phyloP scores from a whole-genome alignment of 2,888 invertebrate genomes.

The Elgonia sp. region DNA sequence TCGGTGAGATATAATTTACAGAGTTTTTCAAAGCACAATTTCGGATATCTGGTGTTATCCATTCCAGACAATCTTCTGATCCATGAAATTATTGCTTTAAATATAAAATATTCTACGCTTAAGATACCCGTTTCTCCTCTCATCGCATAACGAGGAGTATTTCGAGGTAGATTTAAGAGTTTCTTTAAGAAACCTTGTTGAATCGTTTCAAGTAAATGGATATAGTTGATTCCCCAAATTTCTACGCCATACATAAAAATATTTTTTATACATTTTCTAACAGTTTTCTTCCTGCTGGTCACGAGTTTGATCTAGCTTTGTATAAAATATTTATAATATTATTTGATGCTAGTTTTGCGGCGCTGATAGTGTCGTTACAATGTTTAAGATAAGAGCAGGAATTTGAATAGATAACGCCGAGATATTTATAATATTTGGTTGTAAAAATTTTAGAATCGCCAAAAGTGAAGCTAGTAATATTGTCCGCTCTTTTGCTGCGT shows the following conservation, averaged over 20 bases:
- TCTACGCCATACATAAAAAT: constrained; percentile 29
- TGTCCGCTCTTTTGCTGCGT: neutral
- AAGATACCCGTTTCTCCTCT: constrained; percentile 9
- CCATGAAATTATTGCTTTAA: constrained; percentile 9
- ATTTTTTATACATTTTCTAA: constrained; percentile 31
- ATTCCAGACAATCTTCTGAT: neutral
- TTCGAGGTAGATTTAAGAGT: neutral
- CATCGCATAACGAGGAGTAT: constrained; percentile 16
- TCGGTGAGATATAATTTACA: neutral
- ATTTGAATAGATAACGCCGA: constrained; percentile 8
- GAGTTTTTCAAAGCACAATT: constrained; percentile 16
- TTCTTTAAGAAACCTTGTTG: constrained; percentile 33
- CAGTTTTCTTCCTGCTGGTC: neutral
- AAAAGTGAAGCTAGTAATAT: neutral
- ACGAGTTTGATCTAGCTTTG: constrained; percentile 19
- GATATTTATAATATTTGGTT: constrained; percentile 31
- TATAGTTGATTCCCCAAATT: constrained; percentile 18
- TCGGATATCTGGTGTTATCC: neutral
- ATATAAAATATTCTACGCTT: constrained; percentile 14
- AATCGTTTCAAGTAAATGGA: constrained; percentile 5
- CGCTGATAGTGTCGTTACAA: neutral
- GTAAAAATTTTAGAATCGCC: constrained; percentile 7
- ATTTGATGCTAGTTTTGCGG: neutral
- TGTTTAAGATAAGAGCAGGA: constrained; percentile 27
- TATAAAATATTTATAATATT: constrained; percentile 13